A percentile compares a stretch with the other conserved stretches of the same genome.
phyloP scores from a whole-genome alignment of 2,888 invertebrate species.

The Drosophila anceps region DNA sequence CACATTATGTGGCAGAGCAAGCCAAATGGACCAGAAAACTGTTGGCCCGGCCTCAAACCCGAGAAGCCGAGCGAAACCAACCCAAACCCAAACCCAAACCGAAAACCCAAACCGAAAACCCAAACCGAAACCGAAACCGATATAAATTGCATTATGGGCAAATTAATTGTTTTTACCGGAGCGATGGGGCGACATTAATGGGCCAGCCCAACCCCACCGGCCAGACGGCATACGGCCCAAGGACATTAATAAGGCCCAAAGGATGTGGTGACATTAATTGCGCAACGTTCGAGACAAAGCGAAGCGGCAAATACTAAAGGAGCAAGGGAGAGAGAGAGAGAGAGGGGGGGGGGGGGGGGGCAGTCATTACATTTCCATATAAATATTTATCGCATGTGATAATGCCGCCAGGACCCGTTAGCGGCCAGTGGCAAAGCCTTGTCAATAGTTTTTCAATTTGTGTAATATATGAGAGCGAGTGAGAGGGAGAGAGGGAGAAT shows the following conservation, averaged over 20 bases:
- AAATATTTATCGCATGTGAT: conserved; percentile 81
- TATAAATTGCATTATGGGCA: conserved; percentile 81
- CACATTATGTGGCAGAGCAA: conserved; percentile 58
- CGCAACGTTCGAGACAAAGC: conserved; percentile 59
- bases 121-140: conserved; percentile 60
- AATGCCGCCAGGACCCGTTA: conserved; percentile 54
- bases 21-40: conserved; percentile 40
- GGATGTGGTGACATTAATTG: conserved; percentile 81
- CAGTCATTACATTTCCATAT: conserved; percentile 80
- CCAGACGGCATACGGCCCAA: conserved; percentile 55
- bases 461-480: conserved; percentile 32
- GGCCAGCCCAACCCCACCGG: conserved; percentile 30
- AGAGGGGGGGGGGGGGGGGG: background rate
- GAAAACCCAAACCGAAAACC: conserved; percentile 37
- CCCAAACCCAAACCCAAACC: conserved; percentile 6
- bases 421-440: conserved; percentile 8
- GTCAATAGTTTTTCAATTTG: conserved; percentile 81
- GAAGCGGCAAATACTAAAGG: background rate
- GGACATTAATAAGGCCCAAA: conserved; percentile 82
- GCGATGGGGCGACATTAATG: conserved; percentile 67
- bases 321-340: background rate
- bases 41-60: conserved; percentile 2
- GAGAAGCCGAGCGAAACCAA: background rate
- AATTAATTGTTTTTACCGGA: conserved; percentile 80
- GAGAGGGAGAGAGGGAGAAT: background rate